Evolutionary conservation across 2,888 invertebrate species (phyloP).

Genomic region (Balanococcus diminutus): DNA sequence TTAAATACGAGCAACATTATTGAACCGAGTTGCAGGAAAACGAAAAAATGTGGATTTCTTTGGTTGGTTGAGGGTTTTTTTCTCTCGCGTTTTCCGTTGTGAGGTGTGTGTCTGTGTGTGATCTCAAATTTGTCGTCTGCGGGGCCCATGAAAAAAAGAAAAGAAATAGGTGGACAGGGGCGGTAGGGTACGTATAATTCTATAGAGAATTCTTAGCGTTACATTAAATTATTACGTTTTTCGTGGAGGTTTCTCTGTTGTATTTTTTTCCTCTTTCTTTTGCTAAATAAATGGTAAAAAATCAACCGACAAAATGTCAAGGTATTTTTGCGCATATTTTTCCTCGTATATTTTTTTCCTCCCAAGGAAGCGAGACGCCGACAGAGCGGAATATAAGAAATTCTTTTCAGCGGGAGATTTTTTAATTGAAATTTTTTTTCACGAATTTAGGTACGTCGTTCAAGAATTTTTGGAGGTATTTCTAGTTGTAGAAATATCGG

Average conservation of each 20-base stretch:
- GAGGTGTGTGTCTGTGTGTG: neutral
- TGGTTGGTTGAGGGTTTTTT: neutral
- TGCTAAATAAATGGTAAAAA: conserved; percentile 26
- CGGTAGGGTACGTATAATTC: neutral
- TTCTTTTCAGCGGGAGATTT: conserved; percentile 1
- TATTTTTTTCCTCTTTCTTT: conserved; percentile 6
- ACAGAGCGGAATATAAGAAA: neutral
- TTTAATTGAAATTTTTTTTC: conserved; percentile 12
- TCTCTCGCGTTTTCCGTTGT: neutral
- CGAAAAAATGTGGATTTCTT: conserved; percentile 21
- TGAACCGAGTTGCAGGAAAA: conserved; percentile 5
- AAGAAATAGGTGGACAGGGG: too few relatives aligned
- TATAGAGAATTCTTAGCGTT: conserved; percentile 25
- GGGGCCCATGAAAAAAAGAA: neutral
- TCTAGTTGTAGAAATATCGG: neutral
- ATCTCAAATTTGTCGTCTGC: neutral
- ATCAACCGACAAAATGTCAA: conserved; percentile 38
- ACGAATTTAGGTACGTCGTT: neutral
- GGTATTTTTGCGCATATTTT: conserved; percentile 33
- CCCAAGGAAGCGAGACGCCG: neutral
- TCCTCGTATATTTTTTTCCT: neutral
- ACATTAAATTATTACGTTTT: conserved; percentile 31
- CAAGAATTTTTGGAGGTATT: neutral
- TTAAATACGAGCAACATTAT: conserved; percentile 40
- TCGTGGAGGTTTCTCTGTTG: neutral